Conservation (phyloP, 2,888 invertebrate species). For the Biston stratarius region DNA sequence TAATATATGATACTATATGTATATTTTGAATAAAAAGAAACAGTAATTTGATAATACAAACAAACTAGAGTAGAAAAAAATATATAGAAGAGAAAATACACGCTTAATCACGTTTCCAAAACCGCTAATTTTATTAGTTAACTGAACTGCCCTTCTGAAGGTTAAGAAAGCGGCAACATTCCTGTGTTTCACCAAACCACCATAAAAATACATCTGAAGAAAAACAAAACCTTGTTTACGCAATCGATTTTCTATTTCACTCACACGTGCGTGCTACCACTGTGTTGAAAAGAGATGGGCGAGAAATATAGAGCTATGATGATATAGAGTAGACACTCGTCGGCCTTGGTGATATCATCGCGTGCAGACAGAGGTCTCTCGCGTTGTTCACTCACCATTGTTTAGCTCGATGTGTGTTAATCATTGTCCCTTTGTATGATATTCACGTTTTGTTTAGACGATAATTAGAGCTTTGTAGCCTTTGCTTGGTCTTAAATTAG, state of each 20-base stretch:
- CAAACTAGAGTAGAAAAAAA: no score
- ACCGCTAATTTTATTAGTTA: slow-evolving; percentile 17
- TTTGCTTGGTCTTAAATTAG: no score
- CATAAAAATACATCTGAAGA: slow-evolving; percentile 38
- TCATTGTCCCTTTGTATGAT: slow-evolving; percentile 28
- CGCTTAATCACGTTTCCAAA: no score
- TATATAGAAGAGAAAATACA: no score
- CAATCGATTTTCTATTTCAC: slow-evolving; percentile 30
- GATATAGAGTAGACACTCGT: slow-evolving; percentile 55
- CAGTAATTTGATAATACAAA: no score
- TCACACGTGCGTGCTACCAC: slow-evolving; percentile 14
- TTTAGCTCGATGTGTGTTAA: slow-evolving; percentile 30
- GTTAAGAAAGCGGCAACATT: slow-evolving; percentile 37
- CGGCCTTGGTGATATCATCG: slow-evolving; percentile 82
- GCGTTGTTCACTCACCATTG: slow-evolving; percentile 48
- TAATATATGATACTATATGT: no score
- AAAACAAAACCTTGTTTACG: slow-evolving; percentile 40
- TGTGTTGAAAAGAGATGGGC: slow-evolving; percentile 36
- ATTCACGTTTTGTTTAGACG: slow-evolving; percentile 18
- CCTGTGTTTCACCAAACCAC: slow-evolving; percentile 41
- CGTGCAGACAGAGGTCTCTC: slow-evolving; percentile 63
- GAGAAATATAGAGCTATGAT: slow-evolving; percentile 13
- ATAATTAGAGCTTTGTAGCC: slow-evolving; percentile 12
- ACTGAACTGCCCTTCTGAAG: slow-evolving; percentile 35
- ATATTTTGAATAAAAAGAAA: no score